phyloP scores from a whole-genome alignment of 2,797 vertebrate species.

The Cynodonichthys magdalenae region DNA sequence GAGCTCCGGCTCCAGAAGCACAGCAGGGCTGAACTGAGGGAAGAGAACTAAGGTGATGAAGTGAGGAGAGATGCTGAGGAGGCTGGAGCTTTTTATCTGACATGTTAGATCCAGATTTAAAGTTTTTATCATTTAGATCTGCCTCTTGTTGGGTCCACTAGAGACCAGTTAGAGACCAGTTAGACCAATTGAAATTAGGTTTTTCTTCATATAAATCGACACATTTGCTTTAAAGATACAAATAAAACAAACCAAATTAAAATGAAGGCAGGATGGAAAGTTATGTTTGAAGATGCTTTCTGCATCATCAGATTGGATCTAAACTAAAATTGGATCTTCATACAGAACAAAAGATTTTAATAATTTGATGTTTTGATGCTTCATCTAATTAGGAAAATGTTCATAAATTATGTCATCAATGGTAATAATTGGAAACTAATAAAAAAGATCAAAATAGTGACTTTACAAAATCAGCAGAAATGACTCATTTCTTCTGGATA shows the following conservation, averaged over 20 bases:
- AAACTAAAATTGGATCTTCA: conserved; percentile 25
- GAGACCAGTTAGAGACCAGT: conserved; percentile 24
- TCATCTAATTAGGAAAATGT: background rate
- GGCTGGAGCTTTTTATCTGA: background rate
- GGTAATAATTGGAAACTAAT: no score
- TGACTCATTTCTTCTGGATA: background rate
- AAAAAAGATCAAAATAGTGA: no score
- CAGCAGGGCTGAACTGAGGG: conserved; percentile 43
- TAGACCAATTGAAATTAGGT: conserved; percentile 27
- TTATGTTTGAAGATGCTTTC: conserved; percentile 20
- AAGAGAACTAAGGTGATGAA: conserved; percentile 29
- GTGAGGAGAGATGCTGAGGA: conserved; percentile 6
- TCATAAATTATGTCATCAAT: no score
- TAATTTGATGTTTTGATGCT: background rate
- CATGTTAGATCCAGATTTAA: background rate
- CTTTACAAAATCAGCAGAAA: background rate
- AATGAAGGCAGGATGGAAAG: conserved; percentile 52
- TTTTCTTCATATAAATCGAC: background rate
- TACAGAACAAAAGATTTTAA: conserved; percentile 7
- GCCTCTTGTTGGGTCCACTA: conserved; percentile 27
- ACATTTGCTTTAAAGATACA: conserved; percentile 9
- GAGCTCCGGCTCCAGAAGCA: conserved; percentile 33
- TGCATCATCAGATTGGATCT: conserved; percentile 7
- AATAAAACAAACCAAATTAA: conserved; percentile 40
- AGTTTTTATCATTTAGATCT: background rate